Evolutionary conservation across 2,888 invertebrate genomes (phyloP).

Genomic region (Anoplius nigerrimus): DNA sequence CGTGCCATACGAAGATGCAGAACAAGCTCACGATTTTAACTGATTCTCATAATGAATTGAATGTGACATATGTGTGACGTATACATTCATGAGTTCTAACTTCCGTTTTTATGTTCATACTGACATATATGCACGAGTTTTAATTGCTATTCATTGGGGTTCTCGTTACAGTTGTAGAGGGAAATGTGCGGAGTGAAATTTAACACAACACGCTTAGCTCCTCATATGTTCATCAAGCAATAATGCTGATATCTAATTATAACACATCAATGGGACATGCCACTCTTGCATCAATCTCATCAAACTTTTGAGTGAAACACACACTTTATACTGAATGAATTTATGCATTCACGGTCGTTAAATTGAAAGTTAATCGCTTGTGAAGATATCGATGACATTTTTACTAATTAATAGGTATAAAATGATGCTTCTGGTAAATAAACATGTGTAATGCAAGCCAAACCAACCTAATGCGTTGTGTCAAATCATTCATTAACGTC

Average conservation of each 20-base stretch:
- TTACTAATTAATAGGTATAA: conserved; percentile 68
- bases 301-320: conserved; percentile 59
- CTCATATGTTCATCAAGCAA: too few relatives aligned
- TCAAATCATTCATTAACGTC: conserved; percentile 61
- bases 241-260: background rate
- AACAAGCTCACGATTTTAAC: conserved; percentile 33
- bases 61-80: conserved; percentile 35
- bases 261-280: conserved; percentile 23
- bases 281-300: conserved; percentile 70
- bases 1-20: conserved; percentile 41
- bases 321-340: conserved; percentile 58
- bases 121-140: too few relatives aligned
- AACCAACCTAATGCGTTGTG: conserved; percentile 64
- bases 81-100: conserved; percentile 24
- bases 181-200: too few relatives aligned
- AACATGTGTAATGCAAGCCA: conserved; percentile 68
- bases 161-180: too few relatives aligned
- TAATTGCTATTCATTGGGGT: too few relatives aligned
- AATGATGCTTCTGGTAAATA: conserved; percentile 69
- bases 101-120: too few relatives aligned
- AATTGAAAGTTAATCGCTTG: conserved; percentile 66
- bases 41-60: conserved; percentile 27
- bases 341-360: conserved; percentile 55
- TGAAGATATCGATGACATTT: conserved; percentile 67
- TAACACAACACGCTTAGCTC: too few relatives aligned